Evolutionary conservation across 2,113 vertebrate species (phyloP), one percentile per base, ranked within the genome.

Genomic region (Emydocephalus ijimae): DNA sequence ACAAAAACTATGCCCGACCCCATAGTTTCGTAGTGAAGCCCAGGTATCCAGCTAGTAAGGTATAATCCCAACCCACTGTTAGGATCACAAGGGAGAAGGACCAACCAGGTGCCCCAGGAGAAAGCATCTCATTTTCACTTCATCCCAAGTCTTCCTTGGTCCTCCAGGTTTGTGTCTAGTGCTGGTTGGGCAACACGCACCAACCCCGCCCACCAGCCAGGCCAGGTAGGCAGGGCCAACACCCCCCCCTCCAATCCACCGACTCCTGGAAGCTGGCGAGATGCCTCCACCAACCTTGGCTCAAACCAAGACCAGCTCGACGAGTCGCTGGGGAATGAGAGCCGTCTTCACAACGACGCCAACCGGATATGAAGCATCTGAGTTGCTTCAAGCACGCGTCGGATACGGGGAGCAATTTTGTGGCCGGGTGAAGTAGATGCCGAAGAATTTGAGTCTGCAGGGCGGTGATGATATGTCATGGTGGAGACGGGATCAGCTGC

Each of bases 341-440:
- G 18, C 24, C 8, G 11, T 15, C 45, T 1, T 12, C 1, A 3
- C 55, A 24, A 11, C 48, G 48, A 9, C 8, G 48, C 14, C 10
- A 61, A 29, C 93, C 56, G 93, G 90, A 89, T 86, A 91, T 91
- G 87, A 89, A 93, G 92, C 43, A 26, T 52, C 64, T 1, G 21
- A 21, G 10, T 85, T 26, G 26, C 86, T 1, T 10, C 52, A 85
- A 21, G 57, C 21, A 2, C 7, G 8, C 2, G 4, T 26, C 18
- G 54, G 3, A 56, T 21, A 14, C 12, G 52, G 26, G 55, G 91
- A 56, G 21, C 20, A 24, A 56, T 14, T 50, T 50, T 23, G 24
- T 3, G 57, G n/a, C 52, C 24, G 57, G 59, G 26, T 1, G 86
- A 52, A 45, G 39, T 56, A 88, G 81, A 52, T 2, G 6, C 14